These are phyloP conservation scores for Alaudala cheleensis DNA, from an alignment of 2,113 vertebrate genomes.

Conservation along the genomic window DNA sequence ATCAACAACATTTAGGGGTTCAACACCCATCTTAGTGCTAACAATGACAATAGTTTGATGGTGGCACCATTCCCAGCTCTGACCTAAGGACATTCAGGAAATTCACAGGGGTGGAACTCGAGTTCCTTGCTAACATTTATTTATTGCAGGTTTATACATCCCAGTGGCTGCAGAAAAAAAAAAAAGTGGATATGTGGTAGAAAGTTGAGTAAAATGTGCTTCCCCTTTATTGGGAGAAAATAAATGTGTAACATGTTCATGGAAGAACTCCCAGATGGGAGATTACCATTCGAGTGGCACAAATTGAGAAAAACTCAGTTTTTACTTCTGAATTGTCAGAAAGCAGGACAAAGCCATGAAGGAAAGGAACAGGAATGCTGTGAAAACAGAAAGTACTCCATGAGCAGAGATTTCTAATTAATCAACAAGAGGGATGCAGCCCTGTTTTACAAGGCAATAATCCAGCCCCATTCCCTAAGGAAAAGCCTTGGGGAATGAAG, in stretches of 20 bases:
- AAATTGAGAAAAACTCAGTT: neutral
- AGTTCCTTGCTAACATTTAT: neutral
- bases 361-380: neutral
- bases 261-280: neutral
- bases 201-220: neutral
- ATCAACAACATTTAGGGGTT: neutral
- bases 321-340: neutral
- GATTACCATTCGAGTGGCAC: neutral
- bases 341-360: neutral
- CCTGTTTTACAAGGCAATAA: constrained; percentile 65
- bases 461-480: constrained; percentile 33
- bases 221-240: neutral
- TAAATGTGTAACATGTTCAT: neutral
- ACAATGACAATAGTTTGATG: neutral
- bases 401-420: constrained; percentile 45
- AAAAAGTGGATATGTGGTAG: neutral
- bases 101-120: neutral
- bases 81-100: neutral
- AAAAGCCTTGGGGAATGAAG: constrained; percentile 27
- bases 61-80: neutral
- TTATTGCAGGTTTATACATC: neutral
- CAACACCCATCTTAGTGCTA: neutral
- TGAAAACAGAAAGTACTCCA: neutral
- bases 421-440: constrained; percentile 19
- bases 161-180: neutral